These are phyloP conservation scores for Sylvia borin DNA, from an alignment of 2,797 vertebrate species.

Conservation along the genomic window DNA sequence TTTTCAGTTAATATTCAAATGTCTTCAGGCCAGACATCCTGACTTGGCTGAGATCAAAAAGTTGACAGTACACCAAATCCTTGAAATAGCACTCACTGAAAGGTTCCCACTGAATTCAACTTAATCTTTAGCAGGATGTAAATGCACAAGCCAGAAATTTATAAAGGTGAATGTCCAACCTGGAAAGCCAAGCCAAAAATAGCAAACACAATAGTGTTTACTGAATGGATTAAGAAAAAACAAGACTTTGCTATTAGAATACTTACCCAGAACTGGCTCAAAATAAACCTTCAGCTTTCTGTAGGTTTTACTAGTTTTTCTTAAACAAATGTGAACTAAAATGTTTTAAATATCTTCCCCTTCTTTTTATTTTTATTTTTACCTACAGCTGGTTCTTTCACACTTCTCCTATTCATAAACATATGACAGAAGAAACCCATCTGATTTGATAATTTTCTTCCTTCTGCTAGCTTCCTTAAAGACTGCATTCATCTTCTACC, in stretches of 20 bases:
- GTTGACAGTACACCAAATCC: not conserved
- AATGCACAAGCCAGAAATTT: not conserved
- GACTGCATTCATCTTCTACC: not conserved
- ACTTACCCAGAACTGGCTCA: not conserved
- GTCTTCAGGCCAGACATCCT: not conserved
- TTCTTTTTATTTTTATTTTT: not conserved
- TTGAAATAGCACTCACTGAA: not conserved
- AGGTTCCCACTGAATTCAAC: not conserved
- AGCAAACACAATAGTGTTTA: not conserved
- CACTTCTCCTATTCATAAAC: not conserved
- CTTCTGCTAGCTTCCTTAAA: not conserved
- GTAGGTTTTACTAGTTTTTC: not conserved
- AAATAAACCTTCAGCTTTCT: not conserved
- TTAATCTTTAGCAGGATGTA: not conserved
- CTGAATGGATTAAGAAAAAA: not conserved
- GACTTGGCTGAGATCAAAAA: not conserved
- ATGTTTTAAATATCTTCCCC: not conserved
- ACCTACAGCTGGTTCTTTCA: slow-evolving; percentile 14
- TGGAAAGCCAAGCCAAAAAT: not conserved
- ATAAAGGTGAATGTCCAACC: not conserved
- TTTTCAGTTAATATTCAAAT: not conserved
- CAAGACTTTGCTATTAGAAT: not conserved
- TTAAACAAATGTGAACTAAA: not conserved
- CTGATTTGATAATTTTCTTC: not conserved
- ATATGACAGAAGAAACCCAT: not conserved